A percentile compares a stretch with the other conserved stretches of the same genome.
phyloP scores from a whole-genome alignment of 1,140 invertebrate species.

The Aphaenogaster floridana region DNA sequence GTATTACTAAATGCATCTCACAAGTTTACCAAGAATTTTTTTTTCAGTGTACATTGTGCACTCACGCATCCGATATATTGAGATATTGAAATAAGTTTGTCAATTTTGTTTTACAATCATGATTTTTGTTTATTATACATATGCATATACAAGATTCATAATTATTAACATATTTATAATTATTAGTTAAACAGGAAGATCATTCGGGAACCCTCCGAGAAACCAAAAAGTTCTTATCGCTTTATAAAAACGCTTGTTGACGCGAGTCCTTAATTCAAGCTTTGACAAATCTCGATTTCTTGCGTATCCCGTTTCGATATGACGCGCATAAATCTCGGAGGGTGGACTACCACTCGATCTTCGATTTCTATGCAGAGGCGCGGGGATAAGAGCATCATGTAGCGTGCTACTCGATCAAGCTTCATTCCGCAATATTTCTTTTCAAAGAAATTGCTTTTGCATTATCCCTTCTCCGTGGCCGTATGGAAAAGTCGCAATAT shows the following conservation, averaged over 20 bases:
- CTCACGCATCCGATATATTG: background rate
- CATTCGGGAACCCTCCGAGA: background rate
- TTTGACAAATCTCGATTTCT: background rate
- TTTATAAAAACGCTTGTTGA: background rate
- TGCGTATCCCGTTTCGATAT: background rate
- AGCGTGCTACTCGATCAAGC: slow-evolving; percentile 39
- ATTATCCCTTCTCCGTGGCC: slow-evolving; percentile 29
- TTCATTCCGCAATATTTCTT: slow-evolving; percentile 44
- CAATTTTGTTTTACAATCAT: background rate
- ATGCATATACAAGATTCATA: background rate
- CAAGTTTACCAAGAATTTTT: no score
- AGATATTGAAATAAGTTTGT: background rate
- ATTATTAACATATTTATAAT: no score
- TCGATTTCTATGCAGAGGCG: slow-evolving; percentile 23
- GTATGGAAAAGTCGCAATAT: slow-evolving; percentile 40
- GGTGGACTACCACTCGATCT: background rate
- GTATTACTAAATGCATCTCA: no score
- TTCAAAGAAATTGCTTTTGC: slow-evolving; percentile 60
- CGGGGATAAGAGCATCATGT: background rate
- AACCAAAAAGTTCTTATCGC: background rate
- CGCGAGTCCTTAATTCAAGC: background rate
- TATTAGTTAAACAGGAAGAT: background rate
- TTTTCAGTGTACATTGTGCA: background rate
- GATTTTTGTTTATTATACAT: background rate
- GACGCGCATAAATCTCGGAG: slow-evolving; percentile 23